Evolutionary conservation across 2,888 invertebrate genomes (phyloP), one percentile per base, ranked within the genome.

Genomic region (Apamea crenata): DNA sequence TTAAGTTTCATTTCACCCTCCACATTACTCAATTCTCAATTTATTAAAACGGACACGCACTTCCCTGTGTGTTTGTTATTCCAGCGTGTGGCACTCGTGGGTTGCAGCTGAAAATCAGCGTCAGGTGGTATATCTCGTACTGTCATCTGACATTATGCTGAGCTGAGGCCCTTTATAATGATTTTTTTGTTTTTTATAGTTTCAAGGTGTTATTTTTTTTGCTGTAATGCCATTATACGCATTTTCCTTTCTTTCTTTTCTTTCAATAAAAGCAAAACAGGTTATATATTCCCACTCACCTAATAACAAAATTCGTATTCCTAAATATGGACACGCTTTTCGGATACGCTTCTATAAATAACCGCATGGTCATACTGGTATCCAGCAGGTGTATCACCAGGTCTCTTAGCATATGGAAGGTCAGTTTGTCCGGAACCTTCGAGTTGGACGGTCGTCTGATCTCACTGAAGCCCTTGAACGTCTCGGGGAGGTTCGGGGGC

Each of bases 341-440:
- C 0, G 98, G 97, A 90, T 98, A 98, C 0, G 97, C 96, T 75
- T 98, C 98, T n/a, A 98, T 89, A 80, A 99, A 98, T 87, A 98
- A 95, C 90, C 97, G 97, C 71, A 99, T 90, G 0, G 98, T 98
- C 90, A 97, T 97, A 0, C 98, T 97, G 25, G 97, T 97, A 91
- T 99, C 99, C 77, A 98, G 91, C 61, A 98, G 92, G 89, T 98
- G 98, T 65, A 98, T 92, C 1, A 98, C 96, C 56, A 98, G 92
- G 91, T 98, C 98, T 84, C 97, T 97, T n/a, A 98, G 94, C 0
- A 96, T 93, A 4, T 94, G 93, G 56, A 97, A 93, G 0, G 96
- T 96, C 67, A 97, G 91, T 78, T 94, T 93, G 32, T 95, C 95
- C 0, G 89, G 91, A 5, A 73, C 82, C 83, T 94, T 94, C 25